Percentiles rank a stretch among this genome's conserved stretches.
phyloP scores from a whole-genome alignment of 2,113 vertebrate species.

The Trachemys scripta region DNA sequence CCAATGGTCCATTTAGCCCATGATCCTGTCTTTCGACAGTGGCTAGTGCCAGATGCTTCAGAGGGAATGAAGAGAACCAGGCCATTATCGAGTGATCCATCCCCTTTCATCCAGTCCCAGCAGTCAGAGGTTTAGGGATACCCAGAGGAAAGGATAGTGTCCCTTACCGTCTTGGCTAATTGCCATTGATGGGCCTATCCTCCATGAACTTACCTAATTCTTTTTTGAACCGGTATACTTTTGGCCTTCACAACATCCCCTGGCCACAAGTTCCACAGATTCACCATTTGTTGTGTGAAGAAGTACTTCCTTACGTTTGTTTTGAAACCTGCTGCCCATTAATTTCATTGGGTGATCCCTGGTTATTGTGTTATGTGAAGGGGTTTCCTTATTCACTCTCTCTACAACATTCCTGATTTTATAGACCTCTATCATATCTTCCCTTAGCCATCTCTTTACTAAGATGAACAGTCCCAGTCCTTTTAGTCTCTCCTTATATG shows the following conservation, averaged over 20 bases:
- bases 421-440: neutral
- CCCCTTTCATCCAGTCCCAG: no score
- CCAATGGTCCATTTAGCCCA: neutral
- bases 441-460: neutral
- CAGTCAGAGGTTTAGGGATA: neutral
- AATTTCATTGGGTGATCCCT: neutral
- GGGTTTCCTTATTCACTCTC: neutral
- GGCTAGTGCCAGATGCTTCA: neutral
- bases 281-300: neutral
- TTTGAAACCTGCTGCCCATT: neutral
- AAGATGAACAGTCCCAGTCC: neutral
- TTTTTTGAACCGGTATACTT: neutral
- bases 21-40: neutral
- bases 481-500: neutral
- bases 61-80: neutral
- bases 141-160: neutral
- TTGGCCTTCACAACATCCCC: neutral
- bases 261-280: neutral
- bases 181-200: neutral
- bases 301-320: neutral
- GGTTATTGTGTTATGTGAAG: neutral
- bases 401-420: neutral
- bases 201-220: neutral
- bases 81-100: neutral
- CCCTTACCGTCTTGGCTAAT: neutral